phyloP scores from a whole-genome alignment of 2,113 vertebrate species.

The Sorex fumeus region DNA sequence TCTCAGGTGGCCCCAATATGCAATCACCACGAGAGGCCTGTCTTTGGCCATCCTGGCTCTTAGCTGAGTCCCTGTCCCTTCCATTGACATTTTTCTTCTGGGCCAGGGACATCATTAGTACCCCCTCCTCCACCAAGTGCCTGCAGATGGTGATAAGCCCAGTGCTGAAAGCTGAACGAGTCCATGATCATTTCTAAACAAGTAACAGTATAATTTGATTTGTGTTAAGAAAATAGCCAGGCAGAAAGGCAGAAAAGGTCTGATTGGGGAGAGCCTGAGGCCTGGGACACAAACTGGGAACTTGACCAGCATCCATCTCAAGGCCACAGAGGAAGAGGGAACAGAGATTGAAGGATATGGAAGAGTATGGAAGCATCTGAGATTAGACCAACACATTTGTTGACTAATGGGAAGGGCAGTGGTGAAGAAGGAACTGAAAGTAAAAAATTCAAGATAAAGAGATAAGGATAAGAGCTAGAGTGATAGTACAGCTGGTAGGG shows the following conservation, averaged over 20 bases:
- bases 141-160: constrained; percentile 8
- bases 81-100: neutral
- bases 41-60: neutral
- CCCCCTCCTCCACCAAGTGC: neutral
- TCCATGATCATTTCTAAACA: neutral
- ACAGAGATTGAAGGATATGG: neutral
- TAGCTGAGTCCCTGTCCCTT: constrained; percentile 11
- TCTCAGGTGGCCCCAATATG: neutral
- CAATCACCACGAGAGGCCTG: neutral
- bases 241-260: constrained; percentile 20
- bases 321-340: neutral
- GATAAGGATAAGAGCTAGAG: neutral
- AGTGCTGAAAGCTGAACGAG: constrained; percentile 20
- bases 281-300: constrained; percentile 23
- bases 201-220: constrained; percentile 50
- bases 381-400: neutral
- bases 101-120: neutral
- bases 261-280: constrained; percentile 6
- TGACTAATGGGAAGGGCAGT: accelerated
- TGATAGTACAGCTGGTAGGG: too few species aligned
- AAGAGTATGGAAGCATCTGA: neutral
- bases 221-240: constrained; percentile 55
- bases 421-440: neutral
- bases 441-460: constrained; percentile 6
- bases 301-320: neutral